A percentile compares a stretch with the other conserved stretches of the same genome.
Conservation (phyloP, 2,113 vertebrate genomes). For the Austrofundulus limnaeus region DNA sequence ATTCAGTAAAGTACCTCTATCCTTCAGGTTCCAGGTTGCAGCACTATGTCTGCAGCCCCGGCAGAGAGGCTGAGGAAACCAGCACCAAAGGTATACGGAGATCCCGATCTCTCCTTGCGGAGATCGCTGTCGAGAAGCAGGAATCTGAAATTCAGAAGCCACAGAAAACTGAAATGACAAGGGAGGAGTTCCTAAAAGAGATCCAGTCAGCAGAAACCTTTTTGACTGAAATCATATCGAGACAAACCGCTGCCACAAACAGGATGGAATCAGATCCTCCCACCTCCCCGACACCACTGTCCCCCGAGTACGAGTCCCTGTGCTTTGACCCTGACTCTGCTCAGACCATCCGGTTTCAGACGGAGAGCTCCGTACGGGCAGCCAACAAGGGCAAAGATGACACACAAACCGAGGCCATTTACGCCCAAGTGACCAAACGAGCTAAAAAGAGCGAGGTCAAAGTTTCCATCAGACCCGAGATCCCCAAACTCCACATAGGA, state of each 20-base stretch:
- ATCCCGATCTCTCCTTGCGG: conserved; percentile 73
- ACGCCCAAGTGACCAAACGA: conserved; percentile 82
- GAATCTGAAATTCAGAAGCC: conserved; percentile 48
- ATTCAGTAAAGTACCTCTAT: conserved; percentile 74
- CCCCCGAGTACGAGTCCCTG: conserved; percentile 81
- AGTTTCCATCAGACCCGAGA: conserved; percentile 76
- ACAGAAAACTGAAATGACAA: conserved; percentile 69
- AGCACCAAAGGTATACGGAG: conserved; percentile 73
- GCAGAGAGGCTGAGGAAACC: conserved; percentile 71
- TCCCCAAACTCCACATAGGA: conserved; percentile 79
- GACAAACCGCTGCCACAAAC: conserved; percentile 64
- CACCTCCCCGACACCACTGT: conserved; percentile 66
- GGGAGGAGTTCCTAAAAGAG: conserved; percentile 80
- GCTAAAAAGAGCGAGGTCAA: conserved; percentile 81
- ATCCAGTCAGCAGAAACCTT: conserved; percentile 83
- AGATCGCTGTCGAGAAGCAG: conserved; percentile 60
- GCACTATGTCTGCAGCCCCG: conserved; percentile 61
- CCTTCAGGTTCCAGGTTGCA: conserved; percentile 69
- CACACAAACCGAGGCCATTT: conserved; percentile 77
- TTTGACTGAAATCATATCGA: conserved; percentile 81
- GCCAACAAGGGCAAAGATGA: conserved; percentile 67
- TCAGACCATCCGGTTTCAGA: conserved; percentile 78
- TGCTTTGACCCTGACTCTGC: conserved; percentile 75
- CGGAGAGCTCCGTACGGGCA: conserved; percentile 65
- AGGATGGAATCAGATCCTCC: conserved; percentile 59